These are phyloP conservation scores for Gymnopithys bicolor DNA, from an alignment of 2,797 vertebrate genomes.

Conservation along the genomic window DNA sequence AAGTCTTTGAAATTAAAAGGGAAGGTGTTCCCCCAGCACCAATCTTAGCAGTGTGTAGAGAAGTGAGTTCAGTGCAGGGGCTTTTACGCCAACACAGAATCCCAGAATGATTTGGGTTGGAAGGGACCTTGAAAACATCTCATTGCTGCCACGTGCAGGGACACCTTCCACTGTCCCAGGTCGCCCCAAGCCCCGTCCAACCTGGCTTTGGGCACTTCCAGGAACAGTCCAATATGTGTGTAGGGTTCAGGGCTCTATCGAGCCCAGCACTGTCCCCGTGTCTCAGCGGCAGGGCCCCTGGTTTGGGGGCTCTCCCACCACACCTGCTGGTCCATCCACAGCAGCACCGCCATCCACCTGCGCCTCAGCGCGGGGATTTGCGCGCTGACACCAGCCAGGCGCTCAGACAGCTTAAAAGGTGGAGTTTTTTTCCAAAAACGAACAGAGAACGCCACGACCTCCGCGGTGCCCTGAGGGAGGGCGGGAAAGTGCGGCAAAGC, in stretches of 20 bases:
- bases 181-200: fast-evolving
- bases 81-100: background rate
- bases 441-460: too few relatives aligned
- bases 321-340: background rate
- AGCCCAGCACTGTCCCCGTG: background rate
- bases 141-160: background rate
- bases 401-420: fast-evolving
- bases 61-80: background rate
- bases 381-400: fast-evolving
- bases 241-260: background rate
- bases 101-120: background rate
- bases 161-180: background rate
- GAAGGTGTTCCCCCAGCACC: background rate
- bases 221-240: fast-evolving
- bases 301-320: background rate
- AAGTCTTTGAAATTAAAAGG: background rate
- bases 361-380: too few relatives aligned
- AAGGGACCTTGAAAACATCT: background rate
- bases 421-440: too few relatives aligned
- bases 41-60: background rate
- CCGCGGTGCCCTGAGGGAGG: too few relatives aligned
- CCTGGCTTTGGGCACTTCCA: background rate
- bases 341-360: background rate
- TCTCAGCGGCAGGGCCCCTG: background rate
- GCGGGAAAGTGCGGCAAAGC: too few relatives aligned